Conservation (phyloP, 2,797 vertebrate genomes). For the Erithacus rubecula region DNA sequence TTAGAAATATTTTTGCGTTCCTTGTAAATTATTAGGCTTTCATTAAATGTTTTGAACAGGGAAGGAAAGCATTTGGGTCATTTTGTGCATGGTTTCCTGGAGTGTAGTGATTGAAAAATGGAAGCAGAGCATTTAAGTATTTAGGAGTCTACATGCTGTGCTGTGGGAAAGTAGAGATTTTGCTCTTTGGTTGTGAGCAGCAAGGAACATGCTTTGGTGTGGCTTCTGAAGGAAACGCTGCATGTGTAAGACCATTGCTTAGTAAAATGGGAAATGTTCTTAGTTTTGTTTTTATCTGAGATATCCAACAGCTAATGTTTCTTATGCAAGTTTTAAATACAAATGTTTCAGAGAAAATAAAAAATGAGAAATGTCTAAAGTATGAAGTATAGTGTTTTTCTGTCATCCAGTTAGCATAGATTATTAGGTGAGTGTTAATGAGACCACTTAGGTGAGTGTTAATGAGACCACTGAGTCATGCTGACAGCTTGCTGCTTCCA, state of each 20-base stretch:
- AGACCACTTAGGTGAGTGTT: neutral
- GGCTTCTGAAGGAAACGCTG: neutral
- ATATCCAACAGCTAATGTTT: neutral
- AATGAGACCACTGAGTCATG: neutral
- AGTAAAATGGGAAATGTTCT: neutral
- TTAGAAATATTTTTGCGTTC: neutral
- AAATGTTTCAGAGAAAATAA: neutral
- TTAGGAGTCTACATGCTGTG: neutral
- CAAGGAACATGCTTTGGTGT: neutral
- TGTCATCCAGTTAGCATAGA: neutral
- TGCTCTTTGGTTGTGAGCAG: neutral
- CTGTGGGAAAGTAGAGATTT: neutral
- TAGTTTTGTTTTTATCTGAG: neutral
- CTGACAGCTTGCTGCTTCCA: neutral
- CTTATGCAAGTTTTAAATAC: neutral
- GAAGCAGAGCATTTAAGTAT: neutral
- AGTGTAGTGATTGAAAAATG: neutral
- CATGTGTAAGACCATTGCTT: neutral
- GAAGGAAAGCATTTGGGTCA: neutral
- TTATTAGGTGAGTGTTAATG: neutral
- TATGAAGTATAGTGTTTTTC: neutral
- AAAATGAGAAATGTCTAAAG: neutral
- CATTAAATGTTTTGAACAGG: neutral
- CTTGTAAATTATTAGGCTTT: neutral
- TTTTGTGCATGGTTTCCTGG: neutral